These are phyloP conservation scores for Lepus europaeus DNA, from an alignment of 2,113 vertebrate species.

Conservation along the genomic window DNA sequence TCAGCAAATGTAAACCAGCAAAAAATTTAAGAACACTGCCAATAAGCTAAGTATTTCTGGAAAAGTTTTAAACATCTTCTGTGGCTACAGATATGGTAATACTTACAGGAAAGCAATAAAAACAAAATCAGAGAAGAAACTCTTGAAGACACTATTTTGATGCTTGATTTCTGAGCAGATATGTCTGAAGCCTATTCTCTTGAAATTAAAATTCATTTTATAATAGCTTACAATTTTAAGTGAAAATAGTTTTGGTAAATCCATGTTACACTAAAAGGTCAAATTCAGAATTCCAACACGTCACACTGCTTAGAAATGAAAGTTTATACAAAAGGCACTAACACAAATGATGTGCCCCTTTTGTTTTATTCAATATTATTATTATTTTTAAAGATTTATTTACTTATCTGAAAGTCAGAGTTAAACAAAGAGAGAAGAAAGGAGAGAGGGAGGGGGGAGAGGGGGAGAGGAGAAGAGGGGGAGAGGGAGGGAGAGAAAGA, in stretches of 20 bases:
- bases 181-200: background rate
- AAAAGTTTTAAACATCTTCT: constrained; percentile 14
- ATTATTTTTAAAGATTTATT: too few species aligned
- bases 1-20: constrained; percentile 18
- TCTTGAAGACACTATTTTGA: background rate
- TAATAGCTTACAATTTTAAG: constrained; percentile 55
- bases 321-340: background rate
- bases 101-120: constrained; percentile 46
- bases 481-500: too few species aligned
- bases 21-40: background rate
- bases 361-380: constrained; percentile 4
- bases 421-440: too few species aligned
- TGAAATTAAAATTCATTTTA: constrained; percentile 55
- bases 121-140: constrained; percentile 43
- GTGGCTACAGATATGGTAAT: background rate
- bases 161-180: background rate
- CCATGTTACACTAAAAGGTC: background rate
- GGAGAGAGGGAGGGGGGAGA: too few species aligned
- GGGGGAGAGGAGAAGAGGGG: too few species aligned
- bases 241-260: constrained; percentile 17
- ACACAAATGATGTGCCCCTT: background rate
- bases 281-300: constrained; percentile 31
- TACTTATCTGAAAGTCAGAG: too few species aligned
- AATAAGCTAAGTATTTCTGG: constrained; percentile 6
- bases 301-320: background rate